A percentile compares a stretch with the other conserved stretches of the same genome.
phyloP scores from a whole-genome alignment of 2,888 invertebrate genomes.

The Polyploca ridens region DNA sequence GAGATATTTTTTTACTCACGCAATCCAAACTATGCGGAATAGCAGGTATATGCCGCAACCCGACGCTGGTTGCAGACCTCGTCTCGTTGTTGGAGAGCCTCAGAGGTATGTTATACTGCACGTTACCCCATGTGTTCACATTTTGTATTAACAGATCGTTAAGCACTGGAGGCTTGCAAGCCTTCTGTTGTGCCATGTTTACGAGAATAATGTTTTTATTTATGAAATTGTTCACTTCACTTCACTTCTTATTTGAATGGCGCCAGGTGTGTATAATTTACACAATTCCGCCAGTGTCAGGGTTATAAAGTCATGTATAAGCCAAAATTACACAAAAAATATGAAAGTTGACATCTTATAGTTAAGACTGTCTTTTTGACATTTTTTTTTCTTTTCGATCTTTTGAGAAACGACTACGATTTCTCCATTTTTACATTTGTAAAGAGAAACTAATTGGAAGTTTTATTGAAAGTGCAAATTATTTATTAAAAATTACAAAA shows the following conservation, averaged over 20 bases:
- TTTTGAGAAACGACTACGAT: no score
- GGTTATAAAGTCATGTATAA: not conserved
- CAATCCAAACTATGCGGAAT: constrained; percentile 72
- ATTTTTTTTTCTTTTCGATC: not conserved
- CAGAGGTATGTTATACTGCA: constrained; percentile 76
- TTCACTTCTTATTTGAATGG: no score
- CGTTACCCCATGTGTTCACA: constrained; percentile 78
- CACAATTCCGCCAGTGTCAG: no score
- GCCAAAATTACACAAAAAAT: not conserved
- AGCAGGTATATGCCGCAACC: constrained; percentile 67
- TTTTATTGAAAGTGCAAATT: not conserved
- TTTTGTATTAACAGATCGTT: constrained; percentile 70
- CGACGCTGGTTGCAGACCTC: constrained; percentile 64
- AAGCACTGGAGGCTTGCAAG: constrained; percentile 54
- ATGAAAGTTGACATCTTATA: not conserved
- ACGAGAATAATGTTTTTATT: not conserved
- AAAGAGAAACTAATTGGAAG: not conserved
- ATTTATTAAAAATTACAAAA: not conserved
- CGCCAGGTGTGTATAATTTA: no score
- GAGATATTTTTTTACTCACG: constrained; percentile 53
- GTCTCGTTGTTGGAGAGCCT: constrained; percentile 72
- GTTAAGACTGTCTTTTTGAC: not conserved
- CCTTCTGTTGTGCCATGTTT: constrained; percentile 52
- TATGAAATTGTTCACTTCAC: constrained; percentile 15
- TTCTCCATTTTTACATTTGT: no score